A percentile compares a stretch with the other conserved stretches of the same genome.
phyloP scores from a whole-genome alignment of 2,888 invertebrate species.

The Pachymerium ferrugineum region DNA sequence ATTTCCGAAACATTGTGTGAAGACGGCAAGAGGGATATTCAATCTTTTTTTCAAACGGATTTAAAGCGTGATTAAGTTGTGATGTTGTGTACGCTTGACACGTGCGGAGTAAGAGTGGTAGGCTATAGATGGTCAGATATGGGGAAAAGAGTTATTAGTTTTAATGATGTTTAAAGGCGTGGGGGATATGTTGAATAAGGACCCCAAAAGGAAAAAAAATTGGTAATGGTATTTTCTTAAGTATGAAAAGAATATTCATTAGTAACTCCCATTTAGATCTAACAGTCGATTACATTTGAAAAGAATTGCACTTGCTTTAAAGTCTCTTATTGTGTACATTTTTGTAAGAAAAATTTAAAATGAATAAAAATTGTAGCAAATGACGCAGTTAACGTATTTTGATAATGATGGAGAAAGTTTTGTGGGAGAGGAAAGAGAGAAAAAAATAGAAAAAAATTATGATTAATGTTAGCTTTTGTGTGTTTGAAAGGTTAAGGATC shows the following conservation, averaged over 20 bases:
- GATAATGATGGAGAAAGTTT: conserved; percentile 4
- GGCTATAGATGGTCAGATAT: not conserved
- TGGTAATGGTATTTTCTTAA: not conserved
- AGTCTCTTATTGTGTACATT: not conserved
- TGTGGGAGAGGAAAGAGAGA: too few relatives aligned
- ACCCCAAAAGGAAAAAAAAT: not conserved
- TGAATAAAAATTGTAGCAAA: conserved; percentile 2
- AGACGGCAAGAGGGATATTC: not conserved
- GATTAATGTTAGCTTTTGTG: not conserved
- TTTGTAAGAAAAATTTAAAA: not conserved
- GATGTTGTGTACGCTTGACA: not conserved
- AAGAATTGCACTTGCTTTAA: not conserved
- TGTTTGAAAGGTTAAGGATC: not conserved
- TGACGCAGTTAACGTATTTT: not conserved
- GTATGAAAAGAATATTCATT: not conserved
- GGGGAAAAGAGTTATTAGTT: not conserved
- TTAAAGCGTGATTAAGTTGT: not conserved
- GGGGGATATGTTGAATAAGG: not conserved
- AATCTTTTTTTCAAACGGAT: not conserved
- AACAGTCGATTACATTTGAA: not conserved
- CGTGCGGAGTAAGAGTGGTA: not conserved
- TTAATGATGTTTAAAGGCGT: not conserved
- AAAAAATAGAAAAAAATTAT: not conserved
- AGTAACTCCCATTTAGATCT: not conserved
- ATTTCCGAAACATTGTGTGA: conserved; percentile 6